A percentile compares a stretch with the other conserved stretches of the same genome.
Conservation (phyloP, 1,140 invertebrate genomes). For the Chlorops oryzae region DNA sequence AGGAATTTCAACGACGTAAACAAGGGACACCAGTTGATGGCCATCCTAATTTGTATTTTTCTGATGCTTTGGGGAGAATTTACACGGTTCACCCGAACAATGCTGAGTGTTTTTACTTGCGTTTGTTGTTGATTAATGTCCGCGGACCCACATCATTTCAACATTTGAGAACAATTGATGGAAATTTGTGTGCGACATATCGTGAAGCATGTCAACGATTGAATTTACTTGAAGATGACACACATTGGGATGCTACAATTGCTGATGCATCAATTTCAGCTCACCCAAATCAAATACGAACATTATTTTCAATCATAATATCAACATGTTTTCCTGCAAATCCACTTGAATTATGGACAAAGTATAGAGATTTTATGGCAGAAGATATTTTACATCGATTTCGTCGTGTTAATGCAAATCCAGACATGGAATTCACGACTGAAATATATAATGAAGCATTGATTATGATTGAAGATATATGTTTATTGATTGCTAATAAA, state of each 20-base stretch:
- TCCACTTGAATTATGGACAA: no score
- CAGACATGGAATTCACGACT: no score
- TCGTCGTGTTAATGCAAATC: no score
- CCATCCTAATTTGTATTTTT: conserved; percentile 26
- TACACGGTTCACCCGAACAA: conserved; percentile 45
- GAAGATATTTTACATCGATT: no score
- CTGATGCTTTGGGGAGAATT: conserved; percentile 36
- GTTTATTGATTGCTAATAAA: no score
- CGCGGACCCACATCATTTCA: conserved; percentile 14
- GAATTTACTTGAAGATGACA: conserved; percentile 36
- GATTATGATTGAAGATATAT: no score
- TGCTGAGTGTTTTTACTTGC: conserved; percentile 44
- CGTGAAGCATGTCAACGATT: conserved; percentile 39
- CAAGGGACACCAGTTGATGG: conserved; percentile 24
- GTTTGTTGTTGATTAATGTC: conserved; percentile 37
- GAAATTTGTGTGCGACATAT: conserved; percentile 36
- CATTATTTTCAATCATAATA: no score
- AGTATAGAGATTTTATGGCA: no score
- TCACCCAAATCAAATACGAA: no score
- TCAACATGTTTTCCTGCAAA: no score
- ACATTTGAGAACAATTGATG: conserved; percentile 26
- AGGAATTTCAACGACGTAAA: no score
- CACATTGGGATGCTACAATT: conserved; percentile 33
- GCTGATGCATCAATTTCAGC: conserved; percentile 29
- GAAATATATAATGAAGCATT: no score